These are phyloP conservation scores for Lissocephala sabroskyi DNA, from an alignment of 2,888 invertebrate genomes.

Conservation along the genomic window DNA sequence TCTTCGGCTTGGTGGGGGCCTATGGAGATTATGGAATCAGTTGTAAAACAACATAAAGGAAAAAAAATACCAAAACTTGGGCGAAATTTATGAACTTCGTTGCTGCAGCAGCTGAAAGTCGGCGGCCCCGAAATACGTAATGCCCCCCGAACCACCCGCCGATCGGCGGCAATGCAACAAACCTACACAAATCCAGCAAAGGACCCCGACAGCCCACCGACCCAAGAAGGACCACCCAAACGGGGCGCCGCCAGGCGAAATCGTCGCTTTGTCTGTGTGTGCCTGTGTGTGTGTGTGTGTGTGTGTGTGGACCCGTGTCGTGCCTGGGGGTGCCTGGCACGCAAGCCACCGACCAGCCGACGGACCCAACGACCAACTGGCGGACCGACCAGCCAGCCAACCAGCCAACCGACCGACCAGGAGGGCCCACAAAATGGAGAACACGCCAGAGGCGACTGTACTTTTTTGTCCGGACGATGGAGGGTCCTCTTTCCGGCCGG, in stretches of 20 bases:
- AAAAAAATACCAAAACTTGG: too few relatives aligned
- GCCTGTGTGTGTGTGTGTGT: slow-evolving; percentile 15
- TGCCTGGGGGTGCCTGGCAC: slow-evolving; percentile 44
- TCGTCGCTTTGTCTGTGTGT: neutral
- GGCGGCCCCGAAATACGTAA: neutral
- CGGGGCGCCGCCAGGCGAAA: slow-evolving; percentile 19
- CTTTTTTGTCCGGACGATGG: neutral
- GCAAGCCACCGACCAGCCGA: slow-evolving; percentile 26
- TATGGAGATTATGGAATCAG: too few relatives aligned
- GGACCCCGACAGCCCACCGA: too few relatives aligned
- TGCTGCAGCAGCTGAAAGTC: slow-evolving; percentile 15
- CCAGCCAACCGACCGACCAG: neutral
- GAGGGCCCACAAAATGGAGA: neutral
- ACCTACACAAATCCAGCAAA: too few relatives aligned
- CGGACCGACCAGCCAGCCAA: too few relatives aligned
- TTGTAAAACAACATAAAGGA: too few relatives aligned
- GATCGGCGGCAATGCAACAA: too few relatives aligned
- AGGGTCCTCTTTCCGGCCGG: slow-evolving; percentile 32
- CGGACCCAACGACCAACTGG: slow-evolving; percentile 50
- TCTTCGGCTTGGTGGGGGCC: too few relatives aligned
- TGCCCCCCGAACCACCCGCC: too few relatives aligned
- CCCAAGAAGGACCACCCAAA: slow-evolving; percentile 31
- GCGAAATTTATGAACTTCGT: slow-evolving; percentile 51
- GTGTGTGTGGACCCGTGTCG: slow-evolving; percentile 26
- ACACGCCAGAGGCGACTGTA: neutral